Conservation (phyloP, 2,113 vertebrate species). For the Neoarius graeffei region DNA sequence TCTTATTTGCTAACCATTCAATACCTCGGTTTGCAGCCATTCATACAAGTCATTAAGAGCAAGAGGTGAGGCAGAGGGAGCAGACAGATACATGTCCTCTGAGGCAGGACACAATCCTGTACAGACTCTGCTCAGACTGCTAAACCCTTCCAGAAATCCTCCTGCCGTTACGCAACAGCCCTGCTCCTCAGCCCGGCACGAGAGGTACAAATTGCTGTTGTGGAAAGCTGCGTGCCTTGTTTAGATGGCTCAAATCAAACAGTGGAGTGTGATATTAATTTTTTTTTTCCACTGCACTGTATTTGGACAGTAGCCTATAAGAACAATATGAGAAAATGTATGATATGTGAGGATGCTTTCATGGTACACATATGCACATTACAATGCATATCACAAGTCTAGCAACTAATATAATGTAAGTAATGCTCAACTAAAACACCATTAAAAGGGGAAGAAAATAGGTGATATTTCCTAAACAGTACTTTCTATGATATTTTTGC, state of each 20-base stretch:
- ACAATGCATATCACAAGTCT: background rate
- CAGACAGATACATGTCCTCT: slow-evolving; percentile 38
- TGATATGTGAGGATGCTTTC: background rate
- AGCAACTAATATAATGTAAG: background rate
- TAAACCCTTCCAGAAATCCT: slow-evolving; percentile 52
- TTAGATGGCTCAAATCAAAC: slow-evolving; percentile 41
- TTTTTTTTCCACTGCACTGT: slow-evolving; percentile 13
- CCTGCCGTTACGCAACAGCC: slow-evolving; percentile 29
- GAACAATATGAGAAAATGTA: background rate
- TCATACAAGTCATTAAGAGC: slow-evolving; percentile 49
- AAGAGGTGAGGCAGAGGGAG: slow-evolving; percentile 25
- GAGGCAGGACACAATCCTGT: slow-evolving; percentile 48
- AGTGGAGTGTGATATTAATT: slow-evolving; percentile 21
- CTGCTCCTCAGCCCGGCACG: slow-evolving; percentile 16
- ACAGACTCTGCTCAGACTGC: slow-evolving; percentile 46
- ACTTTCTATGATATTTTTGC: background rate
- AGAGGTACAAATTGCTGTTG: slow-evolving; percentile 31
- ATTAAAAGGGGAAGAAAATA: background rate
- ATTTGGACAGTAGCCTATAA: slow-evolving; percentile 15
- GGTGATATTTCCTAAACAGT: background rate
- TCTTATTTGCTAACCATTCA: slow-evolving; percentile 33
- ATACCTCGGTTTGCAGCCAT: slow-evolving; percentile 39
- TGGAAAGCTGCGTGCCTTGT: slow-evolving; percentile 41
- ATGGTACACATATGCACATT: background rate
- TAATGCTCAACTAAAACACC: background rate